Evolutionary conservation across 2,888 invertebrate genomes (phyloP), one percentile per base, ranked within the genome.

Genomic region (Philhelius pedissequus): DNA sequence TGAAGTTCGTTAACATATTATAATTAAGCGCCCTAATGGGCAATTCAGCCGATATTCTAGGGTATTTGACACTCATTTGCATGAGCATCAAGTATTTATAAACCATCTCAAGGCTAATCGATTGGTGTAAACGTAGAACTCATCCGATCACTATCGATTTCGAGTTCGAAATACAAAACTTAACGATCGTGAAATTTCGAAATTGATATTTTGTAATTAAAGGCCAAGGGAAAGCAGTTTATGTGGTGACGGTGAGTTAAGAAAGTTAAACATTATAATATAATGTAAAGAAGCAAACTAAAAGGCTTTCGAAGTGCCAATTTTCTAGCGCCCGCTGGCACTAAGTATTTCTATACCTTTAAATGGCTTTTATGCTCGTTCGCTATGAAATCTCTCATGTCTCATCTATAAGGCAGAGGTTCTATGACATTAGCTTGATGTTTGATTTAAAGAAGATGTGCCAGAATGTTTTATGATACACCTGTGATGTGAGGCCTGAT

Each of bases 121-220:
- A 22, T 64, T 35, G 38, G 27, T 38, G 64, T 74, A 74, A 83
- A 74, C 56, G 35, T 11, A 75, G 66, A 75, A 68, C 22, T 75
- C 75, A 60, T 71, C 70, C n/a, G n/a, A 76, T 66, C 54, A 54
- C 43, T 27, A 56, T 66, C 38, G 13, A 25, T 40, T 58, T 38
- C 40, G 48, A 68, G 68, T 54, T 68, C 38, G 43, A 58, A 81
- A 27, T n/a, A 25, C 6, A 54, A 54, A 32, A 4, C 15, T 40
- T 40, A n/a, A 7, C 15, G 0, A 45, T 20, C 9, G 20, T 11
- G 5, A 15, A 27, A 20, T 66, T 76, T 70, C 38, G 68, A 76
- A 79, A 75, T 76, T 76, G 68, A 80, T 75, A 78, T 84, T 84
- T 75, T 52, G 5, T 15, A 48, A 74, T 75, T 66, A 79, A 75